Evolutionary conservation across 2,113 vertebrate species (phyloP).

Genomic region (Boleophthalmus pectinirostris): DNA sequence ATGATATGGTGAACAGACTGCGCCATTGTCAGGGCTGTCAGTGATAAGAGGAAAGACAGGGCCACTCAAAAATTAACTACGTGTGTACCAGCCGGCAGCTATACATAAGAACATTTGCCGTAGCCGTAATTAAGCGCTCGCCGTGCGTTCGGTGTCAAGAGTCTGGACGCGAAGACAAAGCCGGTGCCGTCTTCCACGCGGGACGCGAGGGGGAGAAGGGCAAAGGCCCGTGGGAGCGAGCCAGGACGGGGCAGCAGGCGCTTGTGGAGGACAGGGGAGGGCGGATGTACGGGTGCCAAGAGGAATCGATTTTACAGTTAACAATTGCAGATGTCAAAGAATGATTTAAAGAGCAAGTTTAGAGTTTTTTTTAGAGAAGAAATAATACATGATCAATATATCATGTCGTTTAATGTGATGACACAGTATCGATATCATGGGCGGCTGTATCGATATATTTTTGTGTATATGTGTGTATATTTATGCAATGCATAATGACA

Average conservation of each 20-base stretch:
- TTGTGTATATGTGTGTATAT: too few relatives aligned
- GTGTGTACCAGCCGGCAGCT: conserved; percentile 13
- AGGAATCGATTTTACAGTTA: background rate
- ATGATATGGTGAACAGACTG: conserved; percentile 64
- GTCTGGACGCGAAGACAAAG: conserved; percentile 70
- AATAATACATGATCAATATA: too few relatives aligned
- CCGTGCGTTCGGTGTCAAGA: conserved; percentile 62
- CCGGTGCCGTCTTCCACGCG: conserved; percentile 52
- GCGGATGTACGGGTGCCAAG: background rate
- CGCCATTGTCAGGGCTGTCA: conserved; percentile 53
- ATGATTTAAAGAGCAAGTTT: too few relatives aligned
- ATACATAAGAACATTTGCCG: conserved; percentile 52
- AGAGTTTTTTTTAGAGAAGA: too few relatives aligned
- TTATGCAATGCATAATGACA: too few relatives aligned
- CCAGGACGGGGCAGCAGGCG: conserved; percentile 29
- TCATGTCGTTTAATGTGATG: too few relatives aligned
- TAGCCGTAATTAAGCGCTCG: conserved; percentile 64
- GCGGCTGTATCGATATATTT: too few relatives aligned
- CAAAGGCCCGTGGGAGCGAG: conserved; percentile 54
- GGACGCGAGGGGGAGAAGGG: conserved; percentile 62
- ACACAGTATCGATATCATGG: too few relatives aligned
- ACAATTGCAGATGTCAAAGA: background rate
- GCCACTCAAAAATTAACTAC: background rate
- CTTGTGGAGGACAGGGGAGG: conserved; percentile 18
- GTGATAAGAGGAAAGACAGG: conserved; percentile 24